These are phyloP conservation scores for Buteo buteo DNA, from an alignment of 2,113 vertebrate species.

Conservation along the genomic window DNA sequence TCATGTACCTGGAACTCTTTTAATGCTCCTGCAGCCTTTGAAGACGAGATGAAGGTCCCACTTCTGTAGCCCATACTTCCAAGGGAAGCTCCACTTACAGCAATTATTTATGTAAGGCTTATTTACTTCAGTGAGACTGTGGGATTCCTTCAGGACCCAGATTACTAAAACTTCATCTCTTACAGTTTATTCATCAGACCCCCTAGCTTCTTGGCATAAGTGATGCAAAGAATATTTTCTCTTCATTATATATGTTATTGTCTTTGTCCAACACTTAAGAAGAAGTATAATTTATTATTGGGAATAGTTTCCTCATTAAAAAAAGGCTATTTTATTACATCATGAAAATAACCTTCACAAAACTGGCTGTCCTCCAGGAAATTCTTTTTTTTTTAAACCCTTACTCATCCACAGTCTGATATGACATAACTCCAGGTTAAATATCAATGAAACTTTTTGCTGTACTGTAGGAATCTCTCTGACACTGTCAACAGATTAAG, in stretches of 20 bases:
- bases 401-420: constrained; percentile 17
- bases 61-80: neutral
- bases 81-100: neutral
- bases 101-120: neutral
- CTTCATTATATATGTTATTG: neutral
- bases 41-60: neutral
- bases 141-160: neutral
- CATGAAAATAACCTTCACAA: constrained; percentile 9
- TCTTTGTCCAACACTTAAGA: neutral
- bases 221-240: neutral
- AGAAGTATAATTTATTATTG: neutral
- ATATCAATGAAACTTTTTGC: constrained; percentile 29
- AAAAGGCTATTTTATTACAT: constrained; percentile 2
- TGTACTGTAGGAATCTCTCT: neutral
- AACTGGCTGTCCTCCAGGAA: neutral
- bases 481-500: neutral
- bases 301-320: neutral
- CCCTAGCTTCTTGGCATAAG: neutral
- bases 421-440: constrained; percentile 45
- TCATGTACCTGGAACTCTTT: neutral
- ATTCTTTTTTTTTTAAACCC: neutral
- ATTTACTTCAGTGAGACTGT: neutral
- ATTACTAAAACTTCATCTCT: neutral
- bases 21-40: neutral
- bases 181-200: neutral